Evolutionary conservation across 2,797 vertebrate genomes (phyloP), one percentile per base, ranked within the genome.

Genomic region (Telmatherina bonti): DNA sequence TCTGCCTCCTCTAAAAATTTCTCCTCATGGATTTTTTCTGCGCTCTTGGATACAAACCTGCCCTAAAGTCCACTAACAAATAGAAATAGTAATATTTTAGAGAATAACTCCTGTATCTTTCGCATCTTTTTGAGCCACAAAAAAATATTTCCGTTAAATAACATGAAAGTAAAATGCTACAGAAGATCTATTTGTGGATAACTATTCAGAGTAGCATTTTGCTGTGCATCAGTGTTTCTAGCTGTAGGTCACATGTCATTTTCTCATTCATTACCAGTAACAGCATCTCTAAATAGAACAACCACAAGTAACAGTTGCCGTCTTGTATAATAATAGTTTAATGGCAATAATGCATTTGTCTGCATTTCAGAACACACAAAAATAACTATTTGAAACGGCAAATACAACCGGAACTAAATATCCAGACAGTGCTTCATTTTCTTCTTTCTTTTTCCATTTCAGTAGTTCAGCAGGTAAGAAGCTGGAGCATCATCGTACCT

Each of bases 401-500:
- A 41, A 41, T 5, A 16, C 38, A 41, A 41, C 11, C 16, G 4
- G 13, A 36, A 36, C 35, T 36, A 41, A 41, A 16, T 41, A 36
- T 36, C 35, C 35, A 11, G 12, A 16, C 16, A 16, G 16, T 16
- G 5, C 26, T 13, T 6, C 6, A 13, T 30, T 24, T 24, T 6
- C n/a, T 16, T 8, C 15, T 24, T 15, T 12, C 29, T 7, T 38
- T 2, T 41, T 41, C 2, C 10, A 20, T 67, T 36, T 47, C 78
- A 36, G 38, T 70, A 58, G 45, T 62, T 20, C 51, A 55, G 27
- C 52, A 69, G 64, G 41, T 54, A 38, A 63, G 26, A 41, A 24
- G 74, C 62, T 82, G 70, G 84, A 51, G 0, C 1, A n/a, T 84
- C 45, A 9, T 1, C 1, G 30, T 85, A 11, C 76, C 77, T 4